Evolutionary conservation across 2,113 vertebrate species (phyloP).

Genomic region (Oreamnos americanus): DNA sequence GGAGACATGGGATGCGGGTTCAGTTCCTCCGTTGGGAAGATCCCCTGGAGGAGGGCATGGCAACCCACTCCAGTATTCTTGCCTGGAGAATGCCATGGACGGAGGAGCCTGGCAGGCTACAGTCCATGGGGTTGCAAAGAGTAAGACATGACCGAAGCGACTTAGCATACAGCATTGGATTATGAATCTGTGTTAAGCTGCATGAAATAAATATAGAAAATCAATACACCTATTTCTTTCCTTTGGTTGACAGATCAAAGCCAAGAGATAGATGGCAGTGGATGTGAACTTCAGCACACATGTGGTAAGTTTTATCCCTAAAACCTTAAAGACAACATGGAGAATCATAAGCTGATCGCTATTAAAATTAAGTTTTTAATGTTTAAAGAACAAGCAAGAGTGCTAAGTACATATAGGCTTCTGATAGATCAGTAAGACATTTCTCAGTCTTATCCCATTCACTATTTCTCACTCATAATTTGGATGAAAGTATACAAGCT

Average conservation of each 20-base stretch:
- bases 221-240: neutral
- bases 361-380: conserved; percentile 18
- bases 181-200: neutral
- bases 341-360: neutral
- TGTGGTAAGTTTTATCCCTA: neutral
- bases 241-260: neutral
- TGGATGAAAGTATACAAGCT: neutral
- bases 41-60: neutral
- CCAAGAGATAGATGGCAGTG: neutral
- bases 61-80: neutral
- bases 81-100: neutral
- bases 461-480: neutral
- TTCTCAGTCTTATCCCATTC: neutral
- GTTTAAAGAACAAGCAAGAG: neutral
- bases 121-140: neutral
- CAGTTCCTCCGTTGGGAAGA: neutral
- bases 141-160: neutral
- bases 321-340: neutral
- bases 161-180: neutral
- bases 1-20: neutral
- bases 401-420: neutral
- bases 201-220: neutral
- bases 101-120: neutral
- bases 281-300: neutral
- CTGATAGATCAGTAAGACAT: neutral